Percentiles rank a stretch among this genome's conserved stretches.
Conservation (phyloP, 2,888 invertebrate species). For the Agrilus mali region DNA sequence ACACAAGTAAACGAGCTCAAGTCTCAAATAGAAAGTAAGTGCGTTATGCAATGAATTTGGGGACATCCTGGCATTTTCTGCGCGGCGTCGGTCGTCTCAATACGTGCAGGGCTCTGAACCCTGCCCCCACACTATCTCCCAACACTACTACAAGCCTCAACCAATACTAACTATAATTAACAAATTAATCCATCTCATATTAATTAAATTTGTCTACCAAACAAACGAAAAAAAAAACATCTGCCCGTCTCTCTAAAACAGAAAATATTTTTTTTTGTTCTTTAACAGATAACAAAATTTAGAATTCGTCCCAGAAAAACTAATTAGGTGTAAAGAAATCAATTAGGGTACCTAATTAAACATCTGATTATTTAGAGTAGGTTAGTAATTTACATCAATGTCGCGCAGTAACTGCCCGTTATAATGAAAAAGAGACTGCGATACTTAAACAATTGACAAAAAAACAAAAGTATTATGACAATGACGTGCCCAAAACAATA, state of each 20-base stretch:
- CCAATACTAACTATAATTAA: too few relatives aligned
- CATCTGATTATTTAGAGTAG: not conserved
- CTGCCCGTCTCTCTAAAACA: too few relatives aligned
- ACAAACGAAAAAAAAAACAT: too few relatives aligned
- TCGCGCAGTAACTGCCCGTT: slow-evolving; percentile 24
- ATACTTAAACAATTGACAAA: slow-evolving; percentile 36
- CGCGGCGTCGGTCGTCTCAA: slow-evolving; percentile 21
- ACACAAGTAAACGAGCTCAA: slow-evolving; percentile 94
- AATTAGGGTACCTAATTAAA: not conserved
- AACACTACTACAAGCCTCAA: slow-evolving; percentile 12
- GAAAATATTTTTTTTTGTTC: too few relatives aligned
- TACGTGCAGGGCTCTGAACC: too few relatives aligned
- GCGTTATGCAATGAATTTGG: slow-evolving; percentile 80
- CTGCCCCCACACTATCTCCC: slow-evolving; percentile 4
- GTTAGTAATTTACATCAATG: not conserved
- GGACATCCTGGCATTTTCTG: slow-evolving; percentile 33
- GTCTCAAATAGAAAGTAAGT: slow-evolving; percentile 92
- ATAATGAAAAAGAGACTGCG: slow-evolving; percentile 36
- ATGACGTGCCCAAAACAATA: slow-evolving; percentile 17
- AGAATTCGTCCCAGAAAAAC: not conserved
- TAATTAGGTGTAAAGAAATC: not conserved
- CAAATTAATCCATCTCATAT: too few relatives aligned
- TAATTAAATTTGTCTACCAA: too few relatives aligned
- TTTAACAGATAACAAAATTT: too few relatives aligned
- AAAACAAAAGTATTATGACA: slow-evolving; percentile 33